Evolutionary conservation across 2,797 vertebrate species (phyloP).

Genomic region (Discoglossus pictus): DNA sequence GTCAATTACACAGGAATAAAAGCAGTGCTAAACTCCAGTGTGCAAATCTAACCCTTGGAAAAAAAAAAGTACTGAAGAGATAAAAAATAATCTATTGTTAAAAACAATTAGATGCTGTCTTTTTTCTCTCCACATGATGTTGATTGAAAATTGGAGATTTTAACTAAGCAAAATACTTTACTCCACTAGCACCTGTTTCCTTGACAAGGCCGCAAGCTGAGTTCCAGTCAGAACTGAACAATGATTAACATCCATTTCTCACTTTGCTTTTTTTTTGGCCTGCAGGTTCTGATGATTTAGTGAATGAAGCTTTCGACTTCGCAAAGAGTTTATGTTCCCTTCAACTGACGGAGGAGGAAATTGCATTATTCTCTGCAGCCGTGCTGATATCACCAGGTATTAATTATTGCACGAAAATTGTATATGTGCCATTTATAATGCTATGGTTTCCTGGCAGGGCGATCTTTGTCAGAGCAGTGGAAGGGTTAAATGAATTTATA

Average conservation of each 20-base stretch:
- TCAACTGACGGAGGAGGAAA: constrained; percentile 97
- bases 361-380: constrained; percentile 96
- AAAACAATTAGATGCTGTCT: constrained; percentile 34
- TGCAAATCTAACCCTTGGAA: constrained; percentile 32
- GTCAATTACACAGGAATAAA: constrained; percentile 43
- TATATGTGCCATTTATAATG: no score
- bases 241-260: constrained; percentile 50
- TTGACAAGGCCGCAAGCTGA: constrained; percentile 5
- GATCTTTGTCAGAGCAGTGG: no score
- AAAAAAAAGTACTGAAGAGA: constrained; percentile 29
- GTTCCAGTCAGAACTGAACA: constrained; percentile 27
- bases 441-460: no score
- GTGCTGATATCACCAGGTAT: constrained; percentile 98
- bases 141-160: constrained; percentile 36
- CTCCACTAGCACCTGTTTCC: constrained; percentile 16
- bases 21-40: constrained; percentile 29
- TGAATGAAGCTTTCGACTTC: constrained; percentile 97
- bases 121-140: constrained; percentile 35
- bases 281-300: constrained; percentile 94
- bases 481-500: no score
- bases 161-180: constrained; percentile 26
- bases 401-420: not conserved
- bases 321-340: constrained; percentile 97
- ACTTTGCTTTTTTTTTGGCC: constrained; percentile 53
- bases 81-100: constrained; percentile 28